Conservation (phyloP, 2,113 vertebrate species). For the Urocolius indicus region DNA sequence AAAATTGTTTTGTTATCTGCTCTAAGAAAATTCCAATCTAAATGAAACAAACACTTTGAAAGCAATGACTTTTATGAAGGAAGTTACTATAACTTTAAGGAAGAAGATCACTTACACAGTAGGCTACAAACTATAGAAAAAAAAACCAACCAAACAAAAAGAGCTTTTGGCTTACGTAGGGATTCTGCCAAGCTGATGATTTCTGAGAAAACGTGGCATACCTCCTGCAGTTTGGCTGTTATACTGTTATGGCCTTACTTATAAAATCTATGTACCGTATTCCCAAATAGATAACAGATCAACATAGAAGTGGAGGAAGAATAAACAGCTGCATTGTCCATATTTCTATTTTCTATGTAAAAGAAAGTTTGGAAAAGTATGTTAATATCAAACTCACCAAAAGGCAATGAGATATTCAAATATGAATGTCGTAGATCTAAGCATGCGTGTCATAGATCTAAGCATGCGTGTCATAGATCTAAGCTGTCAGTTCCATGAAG, state of each 20-base stretch:
- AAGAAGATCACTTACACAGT: conserved; percentile 4
- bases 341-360: background rate
- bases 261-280: background rate
- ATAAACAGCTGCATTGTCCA: background rate
- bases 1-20: background rate
- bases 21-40: conserved; percentile 18
- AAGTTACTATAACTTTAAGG: conserved; percentile 7
- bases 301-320: background rate
- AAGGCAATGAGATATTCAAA: background rate
- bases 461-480: background rate
- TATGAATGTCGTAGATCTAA: background rate
- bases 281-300: background rate
- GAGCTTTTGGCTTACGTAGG: background rate
- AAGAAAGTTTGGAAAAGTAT: background rate
- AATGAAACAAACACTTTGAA: background rate
- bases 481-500: background rate
- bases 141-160: background rate
- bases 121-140: background rate
- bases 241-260: background rate
- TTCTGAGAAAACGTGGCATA: background rate
- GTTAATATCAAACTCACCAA: background rate
- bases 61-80: background rate
- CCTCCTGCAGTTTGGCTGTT: background rate
- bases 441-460: no score
- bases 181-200: background rate